Percentiles rank a stretch among this genome's conserved stretches.
phyloP scores from a whole-genome alignment of 2,888 invertebrate genomes.

The Pandemis corylana region DNA sequence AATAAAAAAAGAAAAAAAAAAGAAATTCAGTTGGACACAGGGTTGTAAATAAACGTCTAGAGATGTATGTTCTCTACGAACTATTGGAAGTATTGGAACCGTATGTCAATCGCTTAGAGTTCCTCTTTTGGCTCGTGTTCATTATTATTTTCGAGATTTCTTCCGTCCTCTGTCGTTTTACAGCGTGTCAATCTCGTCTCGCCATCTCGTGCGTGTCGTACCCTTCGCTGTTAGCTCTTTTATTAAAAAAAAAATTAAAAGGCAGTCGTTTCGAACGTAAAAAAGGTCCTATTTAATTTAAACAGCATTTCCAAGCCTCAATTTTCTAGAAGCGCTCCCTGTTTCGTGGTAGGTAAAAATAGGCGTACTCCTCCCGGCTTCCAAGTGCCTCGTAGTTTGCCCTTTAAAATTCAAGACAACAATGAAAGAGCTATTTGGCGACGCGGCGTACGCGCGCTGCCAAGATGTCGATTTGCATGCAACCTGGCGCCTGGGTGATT shows the following conservation, averaged over 20 bases:
- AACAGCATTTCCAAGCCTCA: background rate
- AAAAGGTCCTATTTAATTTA: background rate
- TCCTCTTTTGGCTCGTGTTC: background rate
- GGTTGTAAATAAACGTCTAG: no score
- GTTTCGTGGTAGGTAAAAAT: slow-evolving; percentile 14
- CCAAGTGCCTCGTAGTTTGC: slow-evolving; percentile 17
- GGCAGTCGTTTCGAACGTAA: background rate
- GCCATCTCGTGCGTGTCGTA: slow-evolving; percentile 35
- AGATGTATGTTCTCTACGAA: no score
- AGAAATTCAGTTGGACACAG: no score
- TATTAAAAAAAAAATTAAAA: background rate
- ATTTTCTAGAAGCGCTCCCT: background rate
- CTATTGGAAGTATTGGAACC: background rate
- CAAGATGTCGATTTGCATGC: slow-evolving; percentile 39
- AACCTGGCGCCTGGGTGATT: slow-evolving; percentile 28
- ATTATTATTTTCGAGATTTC: slow-evolving; percentile 12
- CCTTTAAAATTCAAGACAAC: slow-evolving; percentile 40
- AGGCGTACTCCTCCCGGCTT: slow-evolving; percentile 2
- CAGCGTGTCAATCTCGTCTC: slow-evolving; percentile 38
- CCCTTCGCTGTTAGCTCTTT: background rate
- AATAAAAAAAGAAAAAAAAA: no score
- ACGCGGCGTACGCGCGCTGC: slow-evolving; percentile 31
- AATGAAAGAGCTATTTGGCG: slow-evolving; percentile 41
- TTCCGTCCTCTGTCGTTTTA: slow-evolving; percentile 31
- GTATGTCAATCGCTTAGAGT: background rate